Percentiles rank a stretch among this genome's conserved stretches.
These are phyloP conservation scores for Myodes glareolus DNA, from an alignment of 2,113 vertebrate genomes.

Conservation along the genomic window DNA sequence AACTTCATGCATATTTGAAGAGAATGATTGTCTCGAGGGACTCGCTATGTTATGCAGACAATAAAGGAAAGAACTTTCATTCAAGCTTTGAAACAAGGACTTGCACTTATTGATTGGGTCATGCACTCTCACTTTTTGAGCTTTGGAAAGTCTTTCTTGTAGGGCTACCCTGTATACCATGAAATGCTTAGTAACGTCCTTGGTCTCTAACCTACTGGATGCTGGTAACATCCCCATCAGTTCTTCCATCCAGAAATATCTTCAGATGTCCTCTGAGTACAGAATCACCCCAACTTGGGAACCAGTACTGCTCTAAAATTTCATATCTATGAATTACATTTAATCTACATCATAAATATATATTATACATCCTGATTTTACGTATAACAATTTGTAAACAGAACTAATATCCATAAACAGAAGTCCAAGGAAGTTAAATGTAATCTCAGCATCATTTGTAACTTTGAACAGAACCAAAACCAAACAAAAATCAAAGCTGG, in stretches of 20 bases:
- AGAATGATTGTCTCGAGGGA: not conserved
- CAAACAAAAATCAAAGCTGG: not conserved
- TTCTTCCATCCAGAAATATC: not conserved
- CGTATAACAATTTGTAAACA: not conserved
- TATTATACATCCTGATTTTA: not conserved
- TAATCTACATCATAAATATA: not conserved
- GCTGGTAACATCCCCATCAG: not conserved
- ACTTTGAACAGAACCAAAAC: not conserved
- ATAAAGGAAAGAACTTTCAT: not conserved
- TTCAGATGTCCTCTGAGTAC: not conserved
- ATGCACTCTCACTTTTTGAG: not conserved
- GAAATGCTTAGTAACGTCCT: not conserved
- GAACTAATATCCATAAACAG: not conserved
- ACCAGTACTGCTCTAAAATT: not conserved
- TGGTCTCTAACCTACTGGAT: not conserved
- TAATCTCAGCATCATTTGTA: conserved; percentile 9
- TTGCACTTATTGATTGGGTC: not conserved
- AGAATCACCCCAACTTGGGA: not conserved
- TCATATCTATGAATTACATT: not conserved
- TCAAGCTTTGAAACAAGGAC: not conserved
- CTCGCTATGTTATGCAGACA: not conserved
- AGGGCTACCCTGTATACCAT: not conserved
- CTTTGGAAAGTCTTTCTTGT: not conserved
- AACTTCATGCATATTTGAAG: not conserved
- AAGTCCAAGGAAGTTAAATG: conserved; percentile 23